Evolutionary conservation across 2,113 vertebrate genomes (phyloP), one percentile per base, ranked within the genome.

Genomic region (Centropus bengalensis): DNA sequence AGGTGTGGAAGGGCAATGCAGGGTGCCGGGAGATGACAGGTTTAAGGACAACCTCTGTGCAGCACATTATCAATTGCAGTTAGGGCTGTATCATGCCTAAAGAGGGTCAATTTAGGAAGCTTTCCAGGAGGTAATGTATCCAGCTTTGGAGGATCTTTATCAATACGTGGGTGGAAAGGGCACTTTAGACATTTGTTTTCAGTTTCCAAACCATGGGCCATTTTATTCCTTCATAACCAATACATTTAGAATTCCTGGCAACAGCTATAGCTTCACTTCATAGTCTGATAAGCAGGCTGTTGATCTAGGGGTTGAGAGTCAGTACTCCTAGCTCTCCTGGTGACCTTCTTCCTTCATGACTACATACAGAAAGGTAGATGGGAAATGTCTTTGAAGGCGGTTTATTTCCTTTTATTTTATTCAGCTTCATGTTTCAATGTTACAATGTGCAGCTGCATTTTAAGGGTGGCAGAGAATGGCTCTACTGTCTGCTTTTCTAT

Each of bases 361-460:
- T 44, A 3, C 6, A 11, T 49, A 60, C 8, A 38, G 76, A 80
- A 66, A 76, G 73, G n/a, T 23, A 54, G 56, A 77, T 56, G 42
- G 23, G 44, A 40, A n/a, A 49, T 36, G 45, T 62, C 30, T 88
- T 81, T 73, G 45, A 62, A 69, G n/a, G 15, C 6, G 1, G 2
- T 82, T 87, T 71, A 62, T 85, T 82, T 89, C 10, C 30, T 82
- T 91, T 82, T 58, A 33, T 88, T 91, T 80, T 85, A 16, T 77
- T 94, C 12, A 28, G 8, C 12, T 86, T 86, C 28, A 71, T 26
- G 8, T 92, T 95, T 87, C 49, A 36, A 0, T 74, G 20, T 88
- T 62, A 24, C 4, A 59, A 15, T 1, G 2, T 75, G 54, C 0
- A 0, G 8, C 56, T 58, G 24, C 27, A 13, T 12, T 76, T 44